Base-by-base conservation (phyloP, 2,888 invertebrate species). In the Drosophila falleni region DNA sequence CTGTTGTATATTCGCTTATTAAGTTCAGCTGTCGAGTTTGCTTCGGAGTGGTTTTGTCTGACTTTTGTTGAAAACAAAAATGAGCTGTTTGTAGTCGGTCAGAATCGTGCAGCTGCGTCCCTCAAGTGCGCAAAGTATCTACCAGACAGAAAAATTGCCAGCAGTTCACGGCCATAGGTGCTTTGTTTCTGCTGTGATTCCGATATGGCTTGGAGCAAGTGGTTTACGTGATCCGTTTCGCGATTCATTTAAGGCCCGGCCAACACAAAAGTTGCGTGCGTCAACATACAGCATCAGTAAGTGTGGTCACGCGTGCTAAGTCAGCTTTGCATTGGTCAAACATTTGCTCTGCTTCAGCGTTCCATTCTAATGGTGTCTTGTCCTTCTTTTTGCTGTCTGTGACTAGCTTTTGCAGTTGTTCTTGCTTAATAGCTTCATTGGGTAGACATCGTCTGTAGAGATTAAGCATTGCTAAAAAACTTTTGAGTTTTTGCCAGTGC, bases 401-500 rank as follows among this genome's bases (percentile, higher is more conserved):
- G 23, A 23, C 3, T 23, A 23, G 46, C 33, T 44, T 44, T 31
- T 67, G 66, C 26, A 76, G 46, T 13, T 56, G 50, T 8, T 58
- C 67, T 53, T 78, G 78, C 9, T 68, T 68, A 37, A 60, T 54
- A 0, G 70, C 59, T 9, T 76, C 74, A 66, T 19, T 44, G 64
- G 58, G 23, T 23, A 23, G 23, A 3, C 23, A 23, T 23, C 23
- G 23, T 23, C 3, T 23, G 23, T 23, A 23, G 23, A 23, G 2
- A 23, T 23, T 23, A 2, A 23, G 23, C 23, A 23, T 23, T 23
- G 23, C 60, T 5, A 73, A 44, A 29, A 70, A 76, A 47, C 64
- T 54, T 19, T 65, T 55, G 29, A 71, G 63, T n/a, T 74, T 60
- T 31, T 10, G 68, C 59, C n/a, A 58, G 26, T 26, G 29, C 35